These are phyloP conservation scores for Spodoptera exigua DNA, from an alignment of 2,888 invertebrate species.

Conservation along the genomic window DNA sequence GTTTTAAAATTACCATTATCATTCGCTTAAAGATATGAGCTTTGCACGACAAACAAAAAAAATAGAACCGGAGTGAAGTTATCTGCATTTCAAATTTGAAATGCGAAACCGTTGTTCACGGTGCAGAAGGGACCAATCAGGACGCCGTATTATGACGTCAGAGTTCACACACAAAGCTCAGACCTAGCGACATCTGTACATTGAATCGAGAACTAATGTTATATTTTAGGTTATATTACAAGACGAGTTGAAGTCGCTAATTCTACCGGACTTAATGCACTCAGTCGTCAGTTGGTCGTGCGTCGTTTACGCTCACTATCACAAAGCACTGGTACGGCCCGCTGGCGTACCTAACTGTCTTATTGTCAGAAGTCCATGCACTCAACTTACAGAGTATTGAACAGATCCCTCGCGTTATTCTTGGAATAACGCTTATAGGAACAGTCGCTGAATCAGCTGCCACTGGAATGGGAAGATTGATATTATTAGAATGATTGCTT, in stretches of 20 bases:
- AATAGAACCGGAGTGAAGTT: background rate
- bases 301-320: conserved; percentile 64
- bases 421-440: conserved; percentile 87
- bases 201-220: conserved; percentile 26
- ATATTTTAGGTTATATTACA: conserved; percentile 16
- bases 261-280: conserved; percentile 43
- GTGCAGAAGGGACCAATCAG: background rate
- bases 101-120: background rate
- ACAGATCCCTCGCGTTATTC: conserved; percentile 86
- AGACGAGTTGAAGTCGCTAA: conserved; percentile 37
- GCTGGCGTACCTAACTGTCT: conserved; percentile 49
- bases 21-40: conserved; percentile 7
- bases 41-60: background rate
- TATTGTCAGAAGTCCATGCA: conserved; percentile 42
- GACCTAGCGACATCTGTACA: conserved; percentile 9
- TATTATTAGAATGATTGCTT: too few species aligned
- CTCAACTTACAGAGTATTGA: conserved; percentile 81
- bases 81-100: background rate
- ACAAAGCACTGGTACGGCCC: conserved; percentile 64
- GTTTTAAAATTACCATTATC: conserved; percentile 9
- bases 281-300: conserved; percentile 58
- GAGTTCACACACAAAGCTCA: conserved; percentile 6
- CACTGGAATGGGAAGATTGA: conserved; percentile 72
- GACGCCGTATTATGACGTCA: background rate
- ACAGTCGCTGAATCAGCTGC: conserved; percentile 89